phyloP scores from a whole-genome alignment of 2,888 invertebrate species.

The Eilema caniola region DNA sequence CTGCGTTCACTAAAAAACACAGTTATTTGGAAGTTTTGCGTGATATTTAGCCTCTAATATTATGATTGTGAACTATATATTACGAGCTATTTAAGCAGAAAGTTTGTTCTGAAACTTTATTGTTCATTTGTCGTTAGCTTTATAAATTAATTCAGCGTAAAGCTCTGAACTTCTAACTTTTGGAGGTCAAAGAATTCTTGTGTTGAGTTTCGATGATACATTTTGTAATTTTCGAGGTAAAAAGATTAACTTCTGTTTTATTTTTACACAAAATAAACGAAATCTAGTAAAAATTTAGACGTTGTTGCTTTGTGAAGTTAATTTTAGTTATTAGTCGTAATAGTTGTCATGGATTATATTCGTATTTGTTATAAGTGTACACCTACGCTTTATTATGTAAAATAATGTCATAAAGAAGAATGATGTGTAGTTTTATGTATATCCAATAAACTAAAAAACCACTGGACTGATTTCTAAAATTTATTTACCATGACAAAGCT shows the following conservation, averaged over 20 bases:
- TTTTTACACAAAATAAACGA: not conserved
- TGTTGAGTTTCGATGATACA: constrained; percentile 6
- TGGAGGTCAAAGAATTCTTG: constrained; percentile 5
- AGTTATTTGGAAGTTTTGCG: constrained; percentile 18
- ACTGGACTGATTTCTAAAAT: no score
- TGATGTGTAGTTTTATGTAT: no score
- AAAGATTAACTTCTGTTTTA: not conserved
- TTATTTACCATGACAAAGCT: no score
- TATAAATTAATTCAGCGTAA: constrained; percentile 2
- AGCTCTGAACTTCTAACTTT: constrained; percentile 6
- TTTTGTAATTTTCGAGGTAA: not conserved
- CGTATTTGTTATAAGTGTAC: no score
- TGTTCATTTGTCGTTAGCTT: constrained; percentile 9
- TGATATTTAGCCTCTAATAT: not conserved
- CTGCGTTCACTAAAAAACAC: constrained; percentile 15
- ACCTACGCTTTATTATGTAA: no score
- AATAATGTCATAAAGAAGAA: no score
- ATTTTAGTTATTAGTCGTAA: not conserved
- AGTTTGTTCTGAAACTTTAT: not conserved
- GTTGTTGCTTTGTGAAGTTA: not conserved
- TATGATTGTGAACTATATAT: not conserved
- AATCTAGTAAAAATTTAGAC: not conserved
- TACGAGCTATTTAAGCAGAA: constrained; percentile 5
- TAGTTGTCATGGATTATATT: no score
- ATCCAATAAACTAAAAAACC: no score